Percentiles rank a stretch among this genome's conserved stretches.
phyloP scores from a whole-genome alignment of 2,888 invertebrate genomes.

The Thera britannica region DNA sequence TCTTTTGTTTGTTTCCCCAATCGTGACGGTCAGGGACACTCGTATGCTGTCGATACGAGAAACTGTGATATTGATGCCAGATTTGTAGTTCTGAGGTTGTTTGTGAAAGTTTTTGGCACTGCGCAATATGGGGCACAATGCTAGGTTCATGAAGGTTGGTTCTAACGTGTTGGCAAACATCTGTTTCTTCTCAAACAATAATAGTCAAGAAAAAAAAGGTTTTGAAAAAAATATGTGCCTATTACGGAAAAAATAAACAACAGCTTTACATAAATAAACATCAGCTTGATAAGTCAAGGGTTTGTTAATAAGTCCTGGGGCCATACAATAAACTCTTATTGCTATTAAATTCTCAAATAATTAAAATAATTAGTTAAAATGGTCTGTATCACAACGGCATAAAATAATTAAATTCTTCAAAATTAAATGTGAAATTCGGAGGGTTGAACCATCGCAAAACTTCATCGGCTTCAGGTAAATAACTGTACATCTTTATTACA shows the following conservation, averaged over 20 bases:
- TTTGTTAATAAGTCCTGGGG: too few species aligned
- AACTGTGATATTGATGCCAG: slow-evolving; percentile 30
- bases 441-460: too few species aligned
- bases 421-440: too few species aligned
- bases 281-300: too few species aligned
- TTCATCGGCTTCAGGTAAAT: slow-evolving; percentile 13
- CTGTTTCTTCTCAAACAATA: background rate
- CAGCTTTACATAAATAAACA: background rate
- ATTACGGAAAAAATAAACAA: background rate
- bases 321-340: too few species aligned
- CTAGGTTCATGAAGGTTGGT: slow-evolving; percentile 12
- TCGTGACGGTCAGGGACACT: slow-evolving; percentile 48
- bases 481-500: slow-evolving; percentile 40
- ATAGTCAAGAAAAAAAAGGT: background rate
- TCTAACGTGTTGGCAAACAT: background rate
- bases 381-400: too few species aligned
- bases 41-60: slow-evolving; percentile 23
- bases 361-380: too few species aligned
- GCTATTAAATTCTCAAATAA: too few species aligned
- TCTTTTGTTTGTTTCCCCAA: slow-evolving; percentile 50
- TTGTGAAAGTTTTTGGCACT: slow-evolving; percentile 32
- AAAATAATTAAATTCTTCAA: too few species aligned
- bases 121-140: slow-evolving; percentile 11
- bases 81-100: slow-evolving; percentile 12
- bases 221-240: too few species aligned